A percentile compares a stretch with the other conserved stretches of the same genome.
Conservation (phyloP, 2,888 invertebrate species). For the Eumerus sabulonum region DNA sequence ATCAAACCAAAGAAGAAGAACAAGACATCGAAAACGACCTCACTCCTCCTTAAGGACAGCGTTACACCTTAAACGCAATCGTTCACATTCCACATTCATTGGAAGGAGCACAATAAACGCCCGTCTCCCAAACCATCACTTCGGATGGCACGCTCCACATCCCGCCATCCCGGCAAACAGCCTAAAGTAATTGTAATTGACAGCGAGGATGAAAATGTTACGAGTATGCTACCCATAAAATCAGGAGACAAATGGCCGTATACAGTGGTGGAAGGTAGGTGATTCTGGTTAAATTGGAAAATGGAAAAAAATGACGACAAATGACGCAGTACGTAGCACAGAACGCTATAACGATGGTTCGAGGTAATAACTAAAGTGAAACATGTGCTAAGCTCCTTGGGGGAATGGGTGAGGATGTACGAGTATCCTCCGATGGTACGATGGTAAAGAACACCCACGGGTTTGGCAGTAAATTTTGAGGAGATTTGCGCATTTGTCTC, state of each 20-base stretch:
- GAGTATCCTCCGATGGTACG: too few relatives aligned
- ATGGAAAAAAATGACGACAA: slow-evolving; percentile 29
- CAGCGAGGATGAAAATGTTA: slow-evolving; percentile 24
- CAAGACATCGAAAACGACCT: too few relatives aligned
- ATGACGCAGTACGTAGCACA: background rate
- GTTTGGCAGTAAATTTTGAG: slow-evolving; percentile 30
- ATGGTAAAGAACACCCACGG: too few relatives aligned
- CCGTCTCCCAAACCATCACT: slow-evolving; percentile 27
- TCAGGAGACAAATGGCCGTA: slow-evolving; percentile 51
- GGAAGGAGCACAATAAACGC: slow-evolving; percentile 25
- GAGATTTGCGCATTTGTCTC: background rate
- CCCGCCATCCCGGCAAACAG: background rate
- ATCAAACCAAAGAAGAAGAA: too few relatives aligned
- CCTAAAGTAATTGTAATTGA: slow-evolving; percentile 28
- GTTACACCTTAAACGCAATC: slow-evolving; percentile 41
- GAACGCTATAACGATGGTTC: background rate
- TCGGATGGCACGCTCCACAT: slow-evolving; percentile 4
- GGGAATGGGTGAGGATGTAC: slow-evolving; percentile 39
- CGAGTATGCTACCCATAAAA: slow-evolving; percentile 55
- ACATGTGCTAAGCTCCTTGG: slow-evolving; percentile 50
- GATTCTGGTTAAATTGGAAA: slow-evolving; percentile 37
- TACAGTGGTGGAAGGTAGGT: slow-evolving; percentile 37
- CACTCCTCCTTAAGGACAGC: background rate
- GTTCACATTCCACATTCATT: slow-evolving; percentile 34
- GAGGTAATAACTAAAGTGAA: slow-evolving; percentile 19